Evolutionary conservation across 2,797 vertebrate genomes (phyloP), one percentile per base, ranked within the genome.

Genomic region (Balearica regulorum): DNA sequence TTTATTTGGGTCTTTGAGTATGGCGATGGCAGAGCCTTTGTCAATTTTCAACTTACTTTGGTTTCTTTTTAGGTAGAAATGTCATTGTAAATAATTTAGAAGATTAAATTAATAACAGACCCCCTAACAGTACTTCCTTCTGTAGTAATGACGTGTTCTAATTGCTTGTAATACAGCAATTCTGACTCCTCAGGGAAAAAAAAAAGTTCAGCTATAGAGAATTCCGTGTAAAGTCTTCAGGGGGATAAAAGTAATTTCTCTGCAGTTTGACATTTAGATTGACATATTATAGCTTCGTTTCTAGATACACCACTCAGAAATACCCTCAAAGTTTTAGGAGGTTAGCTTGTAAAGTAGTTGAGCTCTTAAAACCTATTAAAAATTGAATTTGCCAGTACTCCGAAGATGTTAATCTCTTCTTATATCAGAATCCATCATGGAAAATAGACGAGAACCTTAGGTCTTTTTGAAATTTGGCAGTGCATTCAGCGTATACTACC

Each of bases 311-410:
- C 12, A 6, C 24, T 65, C 58, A 75, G 80, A 91, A 79, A 69
- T 69, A 26, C 28, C 29, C 33, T 89, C 57, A 46, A 21, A 82
- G 37, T 91, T 90, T 81, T 71, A 90, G 28, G 49, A 87, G 16
- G 46, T 70, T 88, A 85, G 22, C 64, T 82, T 92, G 29, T 51
- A 39, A 79, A 90, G 25, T 66, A 55, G 25, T 49, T 90, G 58
- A 66, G 55, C 25, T 91, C 48, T 90, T 94, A 90, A 94, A 95
- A 83, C n/a, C 22, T 70, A 39, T 65, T 73, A 73, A 84, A 83
- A 93, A 55, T 43, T 80, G 68, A 85, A 76, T 92, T 71, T 83
- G 5, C 55, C 66, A 35, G 20, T 82, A 64, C n/a, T 77, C 62
- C 5, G 5, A 80, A 77, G 66, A 62, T 80, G 64, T 89, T 76